These are phyloP conservation scores for Lasioglossum calceatum DNA, from an alignment of 2,888 invertebrate genomes.

Conservation along the genomic window DNA sequence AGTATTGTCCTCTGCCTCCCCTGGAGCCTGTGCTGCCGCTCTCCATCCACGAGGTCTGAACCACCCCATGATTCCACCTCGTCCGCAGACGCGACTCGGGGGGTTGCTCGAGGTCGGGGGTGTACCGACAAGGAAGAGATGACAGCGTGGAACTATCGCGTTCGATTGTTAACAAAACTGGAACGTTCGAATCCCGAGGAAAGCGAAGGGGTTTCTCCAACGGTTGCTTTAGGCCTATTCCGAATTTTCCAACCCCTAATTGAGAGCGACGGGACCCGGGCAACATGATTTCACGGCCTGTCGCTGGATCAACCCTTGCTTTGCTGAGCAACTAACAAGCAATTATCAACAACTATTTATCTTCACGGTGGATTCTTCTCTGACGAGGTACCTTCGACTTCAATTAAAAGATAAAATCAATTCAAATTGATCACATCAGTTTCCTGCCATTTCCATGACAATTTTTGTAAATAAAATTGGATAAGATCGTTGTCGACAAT, in stretches of 20 bases:
- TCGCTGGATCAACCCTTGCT: not conserved
- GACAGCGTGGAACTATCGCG: conserved; percentile 69
- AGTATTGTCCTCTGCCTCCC: conserved; percentile 75
- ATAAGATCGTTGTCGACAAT: not conserved
- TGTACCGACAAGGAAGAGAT: conserved; percentile 58
- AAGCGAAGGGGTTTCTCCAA: not conserved
- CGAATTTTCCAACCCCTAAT: conserved; percentile 14
- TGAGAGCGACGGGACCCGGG: conserved; percentile 12
- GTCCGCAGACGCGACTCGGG: conserved; percentile 67
- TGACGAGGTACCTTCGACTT: not conserved
- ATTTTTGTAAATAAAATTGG: not conserved
- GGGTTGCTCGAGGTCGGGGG: conserved; percentile 47
- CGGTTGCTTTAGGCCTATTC: not conserved
- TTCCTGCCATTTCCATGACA: too few relatives aligned
- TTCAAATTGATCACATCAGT: too few relatives aligned
- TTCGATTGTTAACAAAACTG: conserved; percentile 58
- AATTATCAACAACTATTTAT: not conserved
- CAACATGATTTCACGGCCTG: not conserved
- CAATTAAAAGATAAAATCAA: too few relatives aligned
- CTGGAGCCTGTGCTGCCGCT: conserved; percentile 46
- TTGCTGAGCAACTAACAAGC: not conserved
- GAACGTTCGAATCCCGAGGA: conserved; percentile 7
- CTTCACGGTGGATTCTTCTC: not conserved
- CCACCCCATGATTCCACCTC: conserved; percentile 72
- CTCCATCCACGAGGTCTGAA: conserved; percentile 51